Base-by-base conservation (phyloP, 2,113 vertebrate species). In the Candoia aspera region DNA sequence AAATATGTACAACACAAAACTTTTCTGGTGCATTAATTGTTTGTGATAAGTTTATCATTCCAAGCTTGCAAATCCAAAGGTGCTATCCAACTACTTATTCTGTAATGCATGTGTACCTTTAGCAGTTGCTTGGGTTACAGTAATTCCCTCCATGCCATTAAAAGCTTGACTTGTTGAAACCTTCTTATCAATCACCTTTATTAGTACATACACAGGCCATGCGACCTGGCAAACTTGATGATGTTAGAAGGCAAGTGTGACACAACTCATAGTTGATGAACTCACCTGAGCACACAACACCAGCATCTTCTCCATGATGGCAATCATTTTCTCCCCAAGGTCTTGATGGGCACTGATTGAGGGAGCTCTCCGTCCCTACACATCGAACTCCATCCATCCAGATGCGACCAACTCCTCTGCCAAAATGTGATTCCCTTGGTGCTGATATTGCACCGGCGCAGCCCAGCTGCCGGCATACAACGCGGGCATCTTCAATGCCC, bases 321-420 rank as follows among this genome's bases (percentile, higher is more conserved):
- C 94, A 96, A 93, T 96, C 93, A 19, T 93, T 92, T 0, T 92
- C 83, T 84, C 94, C 93, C 94, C 92, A 94, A 3, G 91, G 19
- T 19, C 88, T 94, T 87, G 90, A 84, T 62, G 93, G 88, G 49
- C 95, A 96, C 11, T 92, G 86, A 33, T 46, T 73, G n/a, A 96
- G 86, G 49, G 88, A 84, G 13, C 0, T 59, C 86, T 96, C 95
- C 4, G 60, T 89, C 8, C 95, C 91, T 0, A 58, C 90, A 79
- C 95, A 95, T 15, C 49, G 59, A 68, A 95, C 5, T 13, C 94
- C 93, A 84, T 95, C 95, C 90, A 96, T 53, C 95, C 94, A 96
- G 49, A 94, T 93, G 5, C 0, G 37, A 13, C 64, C 95, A 2
- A 13, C 57, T 73, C 95, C 95, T 93, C 12, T 6, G 2, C 93